Evolutionary conservation across 2,113 vertebrate genomes (phyloP).

Genomic region (Nestor notabilis): DNA sequence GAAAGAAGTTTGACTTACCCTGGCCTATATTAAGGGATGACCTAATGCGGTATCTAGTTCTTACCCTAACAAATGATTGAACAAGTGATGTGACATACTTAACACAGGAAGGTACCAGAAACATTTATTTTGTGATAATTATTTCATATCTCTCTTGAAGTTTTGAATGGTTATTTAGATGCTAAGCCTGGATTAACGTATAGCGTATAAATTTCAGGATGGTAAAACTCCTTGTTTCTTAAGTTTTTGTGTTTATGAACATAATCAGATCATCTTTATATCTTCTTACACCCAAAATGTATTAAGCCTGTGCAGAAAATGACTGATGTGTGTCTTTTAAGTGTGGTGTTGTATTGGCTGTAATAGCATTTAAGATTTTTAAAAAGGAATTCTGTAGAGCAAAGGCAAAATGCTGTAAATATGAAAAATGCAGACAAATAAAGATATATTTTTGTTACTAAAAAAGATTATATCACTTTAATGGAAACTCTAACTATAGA

Average conservation of each 20-base stretch:
- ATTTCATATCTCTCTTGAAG: background rate
- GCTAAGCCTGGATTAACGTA: background rate
- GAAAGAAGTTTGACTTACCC: slow-evolving; percentile 39
- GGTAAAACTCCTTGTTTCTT: background rate
- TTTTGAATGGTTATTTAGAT: background rate
- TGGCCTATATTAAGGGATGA: slow-evolving; percentile 45
- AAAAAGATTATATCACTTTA: background rate
- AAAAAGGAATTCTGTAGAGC: background rate
- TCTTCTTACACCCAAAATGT: background rate
- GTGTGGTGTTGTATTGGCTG: background rate
- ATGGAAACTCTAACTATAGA: background rate
- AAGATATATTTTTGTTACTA: background rate
- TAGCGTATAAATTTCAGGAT: background rate
- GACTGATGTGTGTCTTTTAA: accelerated
- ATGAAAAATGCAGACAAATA: background rate
- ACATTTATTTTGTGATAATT: background rate
- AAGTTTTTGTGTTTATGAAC: background rate
- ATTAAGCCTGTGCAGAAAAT: background rate
- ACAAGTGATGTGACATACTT: background rate
- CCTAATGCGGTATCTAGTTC: background rate
- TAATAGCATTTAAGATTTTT: background rate
- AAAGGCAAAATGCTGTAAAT: background rate
- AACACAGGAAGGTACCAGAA: background rate
- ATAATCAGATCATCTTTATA: background rate
- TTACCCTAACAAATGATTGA: background rate